A percentile compares a stretch with the other conserved stretches of the same genome.
These are phyloP conservation scores for Diogma glabrata DNA, from an alignment of 2,888 invertebrate species.

Conservation along the genomic window DNA sequence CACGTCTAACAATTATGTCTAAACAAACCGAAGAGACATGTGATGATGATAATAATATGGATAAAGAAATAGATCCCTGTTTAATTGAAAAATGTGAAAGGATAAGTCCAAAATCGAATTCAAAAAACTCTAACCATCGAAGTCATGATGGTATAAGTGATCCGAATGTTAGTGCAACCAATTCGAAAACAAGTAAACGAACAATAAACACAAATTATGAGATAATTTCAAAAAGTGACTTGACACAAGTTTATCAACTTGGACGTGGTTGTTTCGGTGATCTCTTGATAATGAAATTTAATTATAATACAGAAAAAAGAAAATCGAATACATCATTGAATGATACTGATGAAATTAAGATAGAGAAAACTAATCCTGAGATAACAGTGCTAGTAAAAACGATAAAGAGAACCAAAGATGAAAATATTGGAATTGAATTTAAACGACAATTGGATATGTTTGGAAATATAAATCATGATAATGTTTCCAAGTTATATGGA, in stretches of 20 bases:
- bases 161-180: conserved; percentile 51
- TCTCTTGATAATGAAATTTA: conserved; percentile 63
- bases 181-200: conserved; percentile 47
- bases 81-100: conserved; percentile 23
- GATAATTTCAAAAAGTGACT: conserved; percentile 56
- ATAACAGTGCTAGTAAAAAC: conserved; percentile 59
- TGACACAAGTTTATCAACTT: conserved; percentile 55
- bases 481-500: conserved; percentile 66
- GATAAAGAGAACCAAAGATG: conserved; percentile 59
- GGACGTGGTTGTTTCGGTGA: conserved; percentile 90
- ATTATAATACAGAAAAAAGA: conserved; percentile 29
- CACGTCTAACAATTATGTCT: conserved; percentile 42
- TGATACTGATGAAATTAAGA: conserved; percentile 36
- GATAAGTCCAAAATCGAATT: conserved; percentile 18
- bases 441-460: conserved; percentile 82
- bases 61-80: conserved; percentile 34
- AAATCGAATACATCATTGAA: conserved; percentile 36
- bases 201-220: conserved; percentile 49
- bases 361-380: conserved; percentile 32
- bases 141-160: conserved; percentile 39
- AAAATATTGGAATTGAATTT: conserved; percentile 68
- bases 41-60: conserved; percentile 20
- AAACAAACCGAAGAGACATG: conserved; percentile 44
- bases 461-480: conserved; percentile 68
- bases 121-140: conserved; percentile 32